Base-by-base conservation (phyloP, 2,888 invertebrate genomes). In the Acanthosepion lycidas region DNA sequence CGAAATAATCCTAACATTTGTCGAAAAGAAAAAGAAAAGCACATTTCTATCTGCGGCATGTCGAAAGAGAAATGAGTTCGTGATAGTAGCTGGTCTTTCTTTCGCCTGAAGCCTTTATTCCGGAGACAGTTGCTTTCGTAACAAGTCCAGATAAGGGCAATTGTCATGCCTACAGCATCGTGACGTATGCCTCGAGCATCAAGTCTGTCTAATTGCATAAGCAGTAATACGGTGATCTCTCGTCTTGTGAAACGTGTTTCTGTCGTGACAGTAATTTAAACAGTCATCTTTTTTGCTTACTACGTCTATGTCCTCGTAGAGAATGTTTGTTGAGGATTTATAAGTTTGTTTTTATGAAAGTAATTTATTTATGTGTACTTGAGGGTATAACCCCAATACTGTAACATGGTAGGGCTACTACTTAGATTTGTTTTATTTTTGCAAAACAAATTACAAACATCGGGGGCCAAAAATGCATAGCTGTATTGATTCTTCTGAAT, bases 221-320 rank as follows among this genome's bases (percentile, higher is more conserved):
- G 78, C 33, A 18, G 33, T 78, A 78, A 78, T 15, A 78, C 33
- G 15, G 33, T 12, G 15, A 9, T 0, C n/a, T 78, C 78, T 78
- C 33, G 15, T 78, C 78, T n/a, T 33, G 12, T 15, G 1, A 78
- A 15, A 78, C 78, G n/a, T 78, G n/a, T 78, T 78, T n/a, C 5
- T n/a, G n/a, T 33, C 33, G 33, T 78, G n/a, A 78, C n/a, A 33
- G 2, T 8, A 33, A n/a, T 78, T 78, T 12, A 78, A 33, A 78
- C 12, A 78, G 15, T 12, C 8, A 78, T 78, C 28, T n/a, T n/a
- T n/a, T 78, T n/a, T 78, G 78, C 15, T 28, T n/a, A 4, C 9
- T 2, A n/a, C 1, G 6, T 15, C 12, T 78, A 0, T n/a, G n/a
- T n/a, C 0, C 3, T 78, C 8, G 3, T 12, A 78, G 12, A n/a